These are phyloP conservation scores for Scaptomyza pallida DNA, from an alignment of 1,140 invertebrate genomes.

Conservation along the genomic window DNA sequence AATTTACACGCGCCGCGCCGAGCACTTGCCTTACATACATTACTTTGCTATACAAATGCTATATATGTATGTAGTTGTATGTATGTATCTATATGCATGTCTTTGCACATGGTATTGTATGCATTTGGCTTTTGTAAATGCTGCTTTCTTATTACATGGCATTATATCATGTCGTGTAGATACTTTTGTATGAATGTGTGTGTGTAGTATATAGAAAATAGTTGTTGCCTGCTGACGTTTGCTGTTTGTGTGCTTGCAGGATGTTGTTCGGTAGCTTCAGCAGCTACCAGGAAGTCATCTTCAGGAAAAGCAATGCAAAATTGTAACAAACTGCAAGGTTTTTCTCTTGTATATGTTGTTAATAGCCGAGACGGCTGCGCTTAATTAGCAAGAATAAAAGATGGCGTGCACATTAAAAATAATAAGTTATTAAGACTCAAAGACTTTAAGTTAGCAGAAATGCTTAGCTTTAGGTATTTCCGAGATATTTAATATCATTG, in stretches of 20 bases:
- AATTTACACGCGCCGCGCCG: conserved; percentile 76
- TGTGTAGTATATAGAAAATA: conserved; percentile 1
- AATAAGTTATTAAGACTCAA: background rate
- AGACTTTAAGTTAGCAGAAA: background rate
- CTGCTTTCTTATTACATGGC: conserved; percentile 75
- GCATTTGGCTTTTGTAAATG: conserved; percentile 79
- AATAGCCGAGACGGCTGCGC: conserved; percentile 9
- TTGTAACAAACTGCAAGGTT: conserved; percentile 16
- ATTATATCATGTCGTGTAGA: conserved; percentile 37
- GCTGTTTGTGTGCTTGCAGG: conserved; percentile 28
- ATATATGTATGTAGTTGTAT: conserved; percentile 8
- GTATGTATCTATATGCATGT: conserved; percentile 26
- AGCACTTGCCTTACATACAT: conserved; percentile 46
- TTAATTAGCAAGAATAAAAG: conserved; percentile 30
- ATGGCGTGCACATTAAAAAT: background rate
- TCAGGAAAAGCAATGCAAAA: conserved; percentile 21
- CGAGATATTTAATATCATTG: no score
- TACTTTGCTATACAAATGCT: conserved; percentile 3
- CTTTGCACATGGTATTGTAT: conserved; percentile 50
- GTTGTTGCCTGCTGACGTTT: conserved; percentile 26
- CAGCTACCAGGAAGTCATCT: conserved; percentile 37
- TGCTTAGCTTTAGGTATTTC: no score
- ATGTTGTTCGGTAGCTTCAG: conserved; percentile 29
- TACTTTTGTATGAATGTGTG: background rate
- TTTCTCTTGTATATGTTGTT: conserved; percentile 15